These are phyloP conservation scores for Cheirogaleus medius DNA, from an alignment of 2,113 vertebrate genomes.

Conservation along the genomic window DNA sequence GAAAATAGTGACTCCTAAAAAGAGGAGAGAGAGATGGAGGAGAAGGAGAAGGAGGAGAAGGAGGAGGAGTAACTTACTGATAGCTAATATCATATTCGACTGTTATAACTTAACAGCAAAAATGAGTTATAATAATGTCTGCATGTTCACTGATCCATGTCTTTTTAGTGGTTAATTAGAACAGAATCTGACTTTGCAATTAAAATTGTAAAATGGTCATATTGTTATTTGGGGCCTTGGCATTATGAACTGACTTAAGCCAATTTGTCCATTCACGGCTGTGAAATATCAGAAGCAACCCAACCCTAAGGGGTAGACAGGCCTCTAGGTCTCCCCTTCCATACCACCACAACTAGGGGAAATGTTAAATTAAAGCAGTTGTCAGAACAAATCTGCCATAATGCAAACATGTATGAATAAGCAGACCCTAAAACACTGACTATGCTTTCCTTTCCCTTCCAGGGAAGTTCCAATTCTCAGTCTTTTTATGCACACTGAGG, in stretches of 20 bases:
- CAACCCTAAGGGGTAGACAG: not conserved
- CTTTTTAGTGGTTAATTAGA: not conserved
- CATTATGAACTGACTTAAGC: not conserved
- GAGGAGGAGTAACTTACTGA: not conserved
- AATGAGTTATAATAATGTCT: not conserved
- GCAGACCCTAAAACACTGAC: not conserved
- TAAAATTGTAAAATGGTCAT: not conserved
- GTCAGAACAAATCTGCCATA: not conserved
- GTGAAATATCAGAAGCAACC: not conserved
- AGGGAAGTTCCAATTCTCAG: not conserved
- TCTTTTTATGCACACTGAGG: not conserved
- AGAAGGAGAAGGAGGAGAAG: not conserved
- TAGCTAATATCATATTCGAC: not conserved
- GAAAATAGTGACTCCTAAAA: conserved; percentile 45
- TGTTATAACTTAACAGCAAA: not conserved
- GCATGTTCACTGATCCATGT: not conserved
- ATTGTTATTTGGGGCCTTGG: not conserved
- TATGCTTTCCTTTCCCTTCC: not conserved
- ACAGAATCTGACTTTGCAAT: not conserved
- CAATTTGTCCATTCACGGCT: not conserved
- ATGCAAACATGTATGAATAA: not conserved
- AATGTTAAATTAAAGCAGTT: not conserved
- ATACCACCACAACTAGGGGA: not conserved
- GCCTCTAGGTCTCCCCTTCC: too few relatives aligned
- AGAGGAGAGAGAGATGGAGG: not conserved